A percentile compares a stretch with the other conserved stretches of the same genome.
Conservation (phyloP, 2,113 vertebrate species). For the Rhea americana region DNA sequence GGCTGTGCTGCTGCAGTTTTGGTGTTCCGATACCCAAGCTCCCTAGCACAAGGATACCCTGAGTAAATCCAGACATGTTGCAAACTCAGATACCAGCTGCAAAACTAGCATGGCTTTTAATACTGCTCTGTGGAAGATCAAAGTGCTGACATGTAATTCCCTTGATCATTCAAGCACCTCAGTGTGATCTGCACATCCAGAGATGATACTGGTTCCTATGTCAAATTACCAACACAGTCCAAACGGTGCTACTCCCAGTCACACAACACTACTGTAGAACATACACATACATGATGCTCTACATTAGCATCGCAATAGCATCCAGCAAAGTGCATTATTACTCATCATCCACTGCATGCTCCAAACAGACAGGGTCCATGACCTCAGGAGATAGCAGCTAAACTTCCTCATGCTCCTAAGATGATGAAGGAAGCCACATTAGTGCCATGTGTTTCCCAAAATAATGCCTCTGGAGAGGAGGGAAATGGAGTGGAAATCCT, state of each 20-base stretch:
- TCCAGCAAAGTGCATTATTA: neutral
- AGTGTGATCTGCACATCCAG: neutral
- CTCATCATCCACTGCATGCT: neutral
- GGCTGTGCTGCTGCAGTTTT: neutral
- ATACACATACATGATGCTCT: fast-evolving
- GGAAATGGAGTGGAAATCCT: neutral
- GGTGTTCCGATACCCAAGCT: neutral
- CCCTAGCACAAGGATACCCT: slow-evolving; percentile 29
- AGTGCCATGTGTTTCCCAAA: neutral
- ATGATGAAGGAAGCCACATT: neutral
- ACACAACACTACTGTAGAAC: neutral
- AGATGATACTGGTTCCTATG: neutral
- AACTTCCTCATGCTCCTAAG: neutral
- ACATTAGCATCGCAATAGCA: fast-evolving
- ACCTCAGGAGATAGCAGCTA: neutral
- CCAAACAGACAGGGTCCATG: neutral
- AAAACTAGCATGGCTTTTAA: slow-evolving; percentile 29
- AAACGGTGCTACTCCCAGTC: neutral
- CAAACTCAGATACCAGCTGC: slow-evolving; percentile 2
- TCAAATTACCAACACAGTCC: neutral
- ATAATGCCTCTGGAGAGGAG: neutral
- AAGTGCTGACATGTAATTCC: neutral
- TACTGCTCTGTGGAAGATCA: neutral
- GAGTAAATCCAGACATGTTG: slow-evolving; percentile 18
- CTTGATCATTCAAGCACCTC: neutral